phyloP scores from a whole-genome alignment of 2,113 vertebrate species.

The Xenopus borealis region DNA sequence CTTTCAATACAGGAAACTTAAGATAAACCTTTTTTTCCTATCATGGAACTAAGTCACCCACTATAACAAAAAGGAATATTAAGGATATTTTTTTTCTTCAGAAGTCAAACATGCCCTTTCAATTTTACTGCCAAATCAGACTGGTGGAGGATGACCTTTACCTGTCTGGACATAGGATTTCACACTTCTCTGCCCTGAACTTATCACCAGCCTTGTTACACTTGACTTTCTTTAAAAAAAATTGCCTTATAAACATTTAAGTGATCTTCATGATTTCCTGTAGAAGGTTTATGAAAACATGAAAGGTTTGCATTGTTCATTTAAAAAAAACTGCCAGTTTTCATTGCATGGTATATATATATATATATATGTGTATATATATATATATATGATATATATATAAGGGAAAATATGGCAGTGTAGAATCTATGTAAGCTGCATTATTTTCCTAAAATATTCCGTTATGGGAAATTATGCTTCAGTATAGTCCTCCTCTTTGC shows the following conservation, averaged over 20 bases:
- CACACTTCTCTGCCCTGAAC: slow-evolving; percentile 50
- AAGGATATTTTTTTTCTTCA: slow-evolving; percentile 3
- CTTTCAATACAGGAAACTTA: no score
- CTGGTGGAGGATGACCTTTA: slow-evolving; percentile 63
- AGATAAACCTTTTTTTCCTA: no score
- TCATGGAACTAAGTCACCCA: no score
- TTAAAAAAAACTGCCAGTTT: not conserved
- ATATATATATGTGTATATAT: not conserved
- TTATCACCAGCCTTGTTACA: slow-evolving; percentile 58
- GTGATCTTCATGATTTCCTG: no score
- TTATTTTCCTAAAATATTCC: slow-evolving; percentile 64
- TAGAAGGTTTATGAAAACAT: no score
- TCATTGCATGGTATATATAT: slow-evolving; percentile 18
- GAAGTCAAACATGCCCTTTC: slow-evolving; percentile 61
- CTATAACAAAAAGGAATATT: no score
- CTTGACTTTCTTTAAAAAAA: slow-evolving; percentile 19
- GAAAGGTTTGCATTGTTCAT: not conserved
- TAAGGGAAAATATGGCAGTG: not conserved
- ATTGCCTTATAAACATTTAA: no score
- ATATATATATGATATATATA: not conserved
- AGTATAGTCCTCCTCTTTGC: slow-evolving; percentile 97
- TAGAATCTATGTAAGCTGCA: slow-evolving; percentile 9
- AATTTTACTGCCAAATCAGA: slow-evolving; percentile 58
- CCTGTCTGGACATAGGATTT: slow-evolving; percentile 55
- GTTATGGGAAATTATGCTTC: slow-evolving; percentile 92